These are phyloP conservation scores for Aphyosemion australe DNA, from an alignment of 2,113 vertebrate genomes.

Conservation along the genomic window DNA sequence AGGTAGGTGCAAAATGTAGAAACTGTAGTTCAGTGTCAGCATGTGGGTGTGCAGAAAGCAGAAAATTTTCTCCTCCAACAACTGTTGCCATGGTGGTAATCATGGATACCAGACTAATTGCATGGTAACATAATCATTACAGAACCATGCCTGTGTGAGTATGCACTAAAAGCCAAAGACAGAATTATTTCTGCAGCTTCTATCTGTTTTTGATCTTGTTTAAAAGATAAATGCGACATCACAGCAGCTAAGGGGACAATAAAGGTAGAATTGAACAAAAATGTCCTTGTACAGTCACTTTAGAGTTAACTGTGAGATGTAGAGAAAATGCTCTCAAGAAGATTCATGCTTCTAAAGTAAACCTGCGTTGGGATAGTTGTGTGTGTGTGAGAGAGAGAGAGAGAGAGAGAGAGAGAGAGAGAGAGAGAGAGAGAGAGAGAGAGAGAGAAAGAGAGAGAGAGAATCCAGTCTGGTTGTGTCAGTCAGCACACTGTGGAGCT, in stretches of 20 bases:
- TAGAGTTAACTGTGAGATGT: too few relatives aligned
- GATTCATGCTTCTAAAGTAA: too few relatives aligned
- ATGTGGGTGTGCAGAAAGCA: conserved; percentile 60
- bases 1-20: conserved; percentile 15
- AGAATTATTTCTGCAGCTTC: conserved; percentile 10
- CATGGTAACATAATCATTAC: conserved; percentile 39
- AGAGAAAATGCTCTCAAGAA: too few relatives aligned
- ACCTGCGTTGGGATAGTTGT: too few relatives aligned
- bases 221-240: too few relatives aligned
- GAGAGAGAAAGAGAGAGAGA: too few relatives aligned
- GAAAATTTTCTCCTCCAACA: conserved; percentile 37
- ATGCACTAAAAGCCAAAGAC: not conserved
- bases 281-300: too few relatives aligned
- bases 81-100: conserved; percentile 61
- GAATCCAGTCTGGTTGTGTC: conserved; percentile 16
- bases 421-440: too few relatives aligned
- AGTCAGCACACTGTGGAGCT: conserved; percentile 2
- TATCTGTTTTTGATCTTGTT: not conserved
- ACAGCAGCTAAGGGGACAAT: too few relatives aligned
- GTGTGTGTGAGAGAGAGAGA: too few relatives aligned
- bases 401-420: too few relatives aligned
- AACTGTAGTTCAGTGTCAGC: conserved; percentile 18
- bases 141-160: conserved; percentile 41
- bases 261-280: too few relatives aligned
- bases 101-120: conserved; percentile 46